These are phyloP conservation scores for Chaenocephalus aceratus DNA, from an alignment of 2,113 vertebrate species.

Conservation along the genomic window DNA sequence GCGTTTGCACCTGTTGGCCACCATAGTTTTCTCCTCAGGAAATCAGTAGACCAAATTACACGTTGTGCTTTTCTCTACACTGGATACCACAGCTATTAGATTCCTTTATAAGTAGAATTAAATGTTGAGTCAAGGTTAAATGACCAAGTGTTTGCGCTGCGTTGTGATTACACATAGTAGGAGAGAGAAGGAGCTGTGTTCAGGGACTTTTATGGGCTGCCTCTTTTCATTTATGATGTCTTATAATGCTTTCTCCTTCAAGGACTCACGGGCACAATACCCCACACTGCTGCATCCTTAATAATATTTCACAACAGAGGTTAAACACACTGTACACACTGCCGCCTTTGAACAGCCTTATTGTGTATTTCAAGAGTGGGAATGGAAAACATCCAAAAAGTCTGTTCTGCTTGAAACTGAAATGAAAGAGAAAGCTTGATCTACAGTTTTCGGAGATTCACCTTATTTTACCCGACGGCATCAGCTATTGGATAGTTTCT, in stretches of 20 bases:
- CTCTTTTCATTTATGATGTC: constrained; percentile 71
- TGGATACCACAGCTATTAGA: constrained; percentile 44
- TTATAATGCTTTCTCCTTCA: constrained; percentile 73
- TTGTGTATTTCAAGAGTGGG: constrained; percentile 25
- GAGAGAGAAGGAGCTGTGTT: constrained; percentile 59
- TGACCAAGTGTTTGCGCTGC: constrained; percentile 41
- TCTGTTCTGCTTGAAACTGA: constrained; percentile 30
- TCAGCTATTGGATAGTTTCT: background rate
- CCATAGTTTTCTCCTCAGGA: background rate
- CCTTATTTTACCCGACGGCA: constrained; percentile 1
- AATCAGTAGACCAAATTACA: constrained; percentile 20
- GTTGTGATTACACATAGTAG: constrained; percentile 53
- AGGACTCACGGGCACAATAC: constrained; percentile 62
- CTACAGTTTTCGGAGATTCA: background rate
- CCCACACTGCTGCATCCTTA: constrained; percentile 57
- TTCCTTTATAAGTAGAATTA: constrained; percentile 47
- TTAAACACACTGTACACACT: constrained; percentile 54
- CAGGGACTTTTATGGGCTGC: constrained; percentile 64
- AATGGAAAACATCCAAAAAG: constrained; percentile 24
- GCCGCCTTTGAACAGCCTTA: constrained; percentile 37
- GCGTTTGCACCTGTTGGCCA: no score
- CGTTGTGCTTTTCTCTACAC: constrained; percentile 32
- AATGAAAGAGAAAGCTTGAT: background rate
- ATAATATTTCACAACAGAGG: constrained; percentile 67
- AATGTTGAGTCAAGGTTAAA: constrained; percentile 42